These are phyloP conservation scores for Drosophila mulleri DNA, from an alignment of 2,888 invertebrate species.

Conservation along the genomic window DNA sequence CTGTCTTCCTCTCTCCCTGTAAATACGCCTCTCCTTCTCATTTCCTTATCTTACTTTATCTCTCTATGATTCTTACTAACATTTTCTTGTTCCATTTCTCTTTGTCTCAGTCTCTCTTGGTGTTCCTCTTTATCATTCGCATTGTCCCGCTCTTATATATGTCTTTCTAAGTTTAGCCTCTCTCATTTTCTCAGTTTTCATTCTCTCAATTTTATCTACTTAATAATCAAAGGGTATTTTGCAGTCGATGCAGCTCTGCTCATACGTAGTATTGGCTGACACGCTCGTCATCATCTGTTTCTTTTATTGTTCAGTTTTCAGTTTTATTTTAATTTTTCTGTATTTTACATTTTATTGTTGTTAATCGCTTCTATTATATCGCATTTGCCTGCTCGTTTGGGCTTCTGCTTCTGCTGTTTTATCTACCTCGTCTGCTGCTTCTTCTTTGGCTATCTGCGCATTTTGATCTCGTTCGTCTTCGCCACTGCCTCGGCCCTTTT, in stretches of 20 bases:
- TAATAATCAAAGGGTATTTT: constrained; percentile 21
- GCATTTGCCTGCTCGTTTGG: constrained; percentile 53
- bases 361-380: constrained; percentile 79
- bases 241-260: constrained; percentile 14
- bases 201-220: no score
- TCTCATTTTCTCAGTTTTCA: no score
- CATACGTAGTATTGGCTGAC: constrained; percentile 51
- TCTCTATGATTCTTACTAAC: neutral
- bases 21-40: no score
- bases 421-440: neutral
- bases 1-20: no score
- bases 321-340: constrained; percentile 39
- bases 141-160: no score
- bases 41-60: neutral
- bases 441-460: constrained; percentile 48
- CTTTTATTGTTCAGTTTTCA: constrained; percentile 11
- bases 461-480: constrained; percentile 62
- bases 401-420: neutral
- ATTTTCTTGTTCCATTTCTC: no score
- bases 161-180: no score
- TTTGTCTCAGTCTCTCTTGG: no score
- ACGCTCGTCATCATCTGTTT: constrained; percentile 39
- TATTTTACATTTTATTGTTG: constrained; percentile 68
- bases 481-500: constrained; percentile 20
- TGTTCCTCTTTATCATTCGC: neutral